Evolutionary conservation across 2,113 vertebrate genomes (phyloP), one percentile per base, ranked within the genome.

Genomic region (Choloepus hoffmanni): DNA sequence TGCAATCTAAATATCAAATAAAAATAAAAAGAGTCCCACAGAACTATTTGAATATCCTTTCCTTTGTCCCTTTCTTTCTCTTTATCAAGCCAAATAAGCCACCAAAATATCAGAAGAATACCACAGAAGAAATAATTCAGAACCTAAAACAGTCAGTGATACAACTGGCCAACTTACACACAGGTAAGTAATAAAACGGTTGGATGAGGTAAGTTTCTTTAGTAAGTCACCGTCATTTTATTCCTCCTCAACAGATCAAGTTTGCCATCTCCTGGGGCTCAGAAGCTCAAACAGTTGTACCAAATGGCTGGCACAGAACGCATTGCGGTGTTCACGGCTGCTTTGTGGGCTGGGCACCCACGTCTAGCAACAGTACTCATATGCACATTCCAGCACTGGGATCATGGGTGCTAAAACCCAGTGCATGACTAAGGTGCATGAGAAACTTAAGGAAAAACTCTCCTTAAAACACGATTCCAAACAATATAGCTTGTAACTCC

Each of bases 111-210:
- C 58, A 76, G 70, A 89, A 74, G 36, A 87, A 53, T 8, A 76
- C n/a, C 40, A 79, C 9, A 50, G 55, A 94, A 89, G 33, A 85
- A 96, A 92, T 88, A 26, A 89, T 60, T 91, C 74, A 77, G 73
- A 96, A 85, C 33, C 15, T 85, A 58, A 96, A 83, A 83, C 58
- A 87, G 85, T 90, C 92, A 92, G 72, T 88, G 94, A 94, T 84
- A 92, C 3, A 88, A 78, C 21, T 21, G 16, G 48, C 77, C 50
- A 65, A 70, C 48, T 85, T 82, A 81, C 30, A 83, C 70, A 76
- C 0, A 5, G 30, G 7, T 55, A n/a, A n/a, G n/a, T n/a, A 94
- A 93, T 85, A 92, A 60, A 55, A 15, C 43, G 7, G 53, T 55
- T 48, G 33, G 83, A 86, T 77, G 70, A 81, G 93, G 78, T 79